Base-by-base conservation (phyloP, 2,797 vertebrate genomes). In the Crenuchus spilurus region DNA sequence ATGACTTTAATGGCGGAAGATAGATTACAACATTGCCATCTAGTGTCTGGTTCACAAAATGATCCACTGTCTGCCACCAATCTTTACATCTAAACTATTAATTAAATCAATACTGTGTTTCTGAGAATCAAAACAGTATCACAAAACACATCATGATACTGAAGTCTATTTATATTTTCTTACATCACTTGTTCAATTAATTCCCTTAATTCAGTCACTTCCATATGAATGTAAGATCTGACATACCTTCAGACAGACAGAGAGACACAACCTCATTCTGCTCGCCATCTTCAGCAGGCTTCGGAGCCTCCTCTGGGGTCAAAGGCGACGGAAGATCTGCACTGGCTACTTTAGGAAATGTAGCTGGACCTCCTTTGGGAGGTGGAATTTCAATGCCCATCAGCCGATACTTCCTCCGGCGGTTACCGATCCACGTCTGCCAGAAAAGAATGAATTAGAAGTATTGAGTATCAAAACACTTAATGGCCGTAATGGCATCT, bases 391-490 rank as follows among this genome's bases (percentile, higher is more conserved):
- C 96, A 86, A 98, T 99, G 73, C 96, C 96, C 96, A 99, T 98
- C 83, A 99, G 93, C 80, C 97, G 96, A 81, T 97, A 99, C 90
- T 99, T 99, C 84, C 98, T 93, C 88, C 98, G 95, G 82, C 96
- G 93, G 92, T 99, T 99, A 84, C 98, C 97, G 87, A 99, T 99
- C 98, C 98, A 99, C 42, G 97, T 99, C 98, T 99, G 92, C 18
- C 62, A 65, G 54, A 70, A 72, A 35, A 74, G 74, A 24, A 69
- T 41, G 6, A 48, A 33, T 8, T 35, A 20, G 24, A 41, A 62
- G 58, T 52, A 37, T 42, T 61, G 7, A 67, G 49, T 41, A 39
- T 30, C 49, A 55, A 31, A 71, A n/a, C n/a, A n/a, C n/a, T n/a
- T n/a, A n/a, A n/a, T n/a, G 16, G 11, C 41, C n/a, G 48, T 33